Evolutionary conservation across 2,113 vertebrate species (phyloP).

Genomic region (Takifugu flavidus): DNA sequence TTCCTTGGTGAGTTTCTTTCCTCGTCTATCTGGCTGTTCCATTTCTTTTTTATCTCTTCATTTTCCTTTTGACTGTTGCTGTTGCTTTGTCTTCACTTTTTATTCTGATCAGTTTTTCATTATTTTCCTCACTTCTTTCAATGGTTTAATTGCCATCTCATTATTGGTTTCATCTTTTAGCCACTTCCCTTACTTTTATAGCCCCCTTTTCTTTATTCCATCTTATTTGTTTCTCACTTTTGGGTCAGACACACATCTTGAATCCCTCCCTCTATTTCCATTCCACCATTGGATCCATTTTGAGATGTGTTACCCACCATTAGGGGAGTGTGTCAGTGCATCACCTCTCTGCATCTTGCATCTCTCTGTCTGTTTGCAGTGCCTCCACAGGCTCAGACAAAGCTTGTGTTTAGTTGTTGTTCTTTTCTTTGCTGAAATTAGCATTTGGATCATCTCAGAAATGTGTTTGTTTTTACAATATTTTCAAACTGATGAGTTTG

Average conservation of each 20-base stretch:
- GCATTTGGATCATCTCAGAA: constrained; percentile 48
- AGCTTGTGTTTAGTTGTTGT: constrained; percentile 14
- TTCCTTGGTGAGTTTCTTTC: constrained; percentile 87
- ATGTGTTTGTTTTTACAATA: constrained; percentile 24
- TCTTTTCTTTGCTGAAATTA: constrained; percentile 21
- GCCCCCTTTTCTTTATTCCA: not conserved
- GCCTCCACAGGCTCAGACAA: constrained; percentile 34
- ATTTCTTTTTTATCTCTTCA: not conserved
- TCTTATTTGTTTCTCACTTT: not conserved
- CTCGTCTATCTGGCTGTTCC: not conserved
- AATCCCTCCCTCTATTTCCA: not conserved
- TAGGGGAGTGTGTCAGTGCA: constrained; percentile 20
- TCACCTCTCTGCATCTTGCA: not conserved
- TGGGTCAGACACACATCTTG: not conserved
- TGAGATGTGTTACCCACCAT: constrained; percentile 22
- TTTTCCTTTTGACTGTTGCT: not conserved
- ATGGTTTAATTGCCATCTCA: not conserved
- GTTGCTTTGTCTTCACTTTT: not conserved
- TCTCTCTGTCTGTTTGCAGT: constrained; percentile 32
- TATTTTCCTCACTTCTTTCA: not conserved
- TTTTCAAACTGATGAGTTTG: constrained; percentile 69
- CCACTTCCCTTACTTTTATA: not conserved
- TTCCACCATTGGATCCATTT: constrained; percentile 2
- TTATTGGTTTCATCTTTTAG: no score
- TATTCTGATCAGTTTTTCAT: not conserved